Evolutionary conservation across 2,888 invertebrate species (phyloP).

Genomic region (Agrochola lychnidis): DNA sequence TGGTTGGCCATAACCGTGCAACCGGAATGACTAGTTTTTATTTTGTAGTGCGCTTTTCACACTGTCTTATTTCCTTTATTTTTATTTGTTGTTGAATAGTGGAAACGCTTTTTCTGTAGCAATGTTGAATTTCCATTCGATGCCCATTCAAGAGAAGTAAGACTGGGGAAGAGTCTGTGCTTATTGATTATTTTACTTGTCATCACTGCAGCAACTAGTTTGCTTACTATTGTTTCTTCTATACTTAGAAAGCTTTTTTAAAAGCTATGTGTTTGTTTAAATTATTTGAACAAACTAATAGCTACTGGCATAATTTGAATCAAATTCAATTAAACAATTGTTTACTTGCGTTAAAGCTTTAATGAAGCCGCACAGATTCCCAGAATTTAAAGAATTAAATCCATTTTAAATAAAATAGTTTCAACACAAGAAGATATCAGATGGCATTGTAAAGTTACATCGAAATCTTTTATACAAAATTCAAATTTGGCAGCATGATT

Average conservation of each 20-base stretch:
- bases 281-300: not conserved
- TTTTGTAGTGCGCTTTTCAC: conserved; percentile 50
- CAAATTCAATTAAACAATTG: not conserved
- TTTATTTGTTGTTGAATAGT: not conserved
- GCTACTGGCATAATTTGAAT: not conserved
- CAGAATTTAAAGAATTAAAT: not conserved
- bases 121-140: conserved; percentile 9
- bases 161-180: not conserved
- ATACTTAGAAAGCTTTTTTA: not conserved
- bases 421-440: not conserved
- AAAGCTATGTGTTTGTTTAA: not conserved
- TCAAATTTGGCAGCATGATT: conserved; percentile 26
- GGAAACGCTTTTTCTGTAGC: not conserved
- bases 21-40: conserved; percentile 57
- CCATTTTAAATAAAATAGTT: not conserved
- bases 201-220: not conserved
- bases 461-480: conserved; percentile 22
- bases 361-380: not conserved
- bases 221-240: no score
- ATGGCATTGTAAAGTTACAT: conserved; percentile 29
- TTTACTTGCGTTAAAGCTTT: not conserved
- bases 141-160: not conserved
- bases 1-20: conserved; percentile 69
- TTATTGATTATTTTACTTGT: not conserved
- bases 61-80: conserved; percentile 17